Evolutionary conservation across 2,888 invertebrate species (phyloP).

Genomic region (Teleogryllus oceanicus): DNA sequence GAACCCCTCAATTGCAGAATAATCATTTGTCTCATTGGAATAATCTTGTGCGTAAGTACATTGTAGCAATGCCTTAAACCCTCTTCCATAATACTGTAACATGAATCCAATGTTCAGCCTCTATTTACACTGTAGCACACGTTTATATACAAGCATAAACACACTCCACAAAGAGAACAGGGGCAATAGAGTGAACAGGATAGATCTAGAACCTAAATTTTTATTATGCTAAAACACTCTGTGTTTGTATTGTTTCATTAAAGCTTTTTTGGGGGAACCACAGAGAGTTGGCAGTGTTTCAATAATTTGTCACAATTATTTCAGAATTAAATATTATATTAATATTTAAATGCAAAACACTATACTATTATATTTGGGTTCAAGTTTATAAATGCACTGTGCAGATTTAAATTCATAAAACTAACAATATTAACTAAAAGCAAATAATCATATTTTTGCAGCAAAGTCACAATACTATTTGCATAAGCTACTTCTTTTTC

Average conservation of each 20-base stretch:
- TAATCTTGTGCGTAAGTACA: constrained; percentile 31
- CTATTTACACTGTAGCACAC: constrained; percentile 4
- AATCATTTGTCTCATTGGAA: neutral
- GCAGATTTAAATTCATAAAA: too few relatives aligned
- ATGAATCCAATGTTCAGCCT: constrained; percentile 18
- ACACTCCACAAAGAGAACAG: constrained; percentile 22
- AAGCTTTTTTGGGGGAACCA: constrained; percentile 32
- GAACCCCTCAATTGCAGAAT: neutral
- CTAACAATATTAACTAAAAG: too few relatives aligned
- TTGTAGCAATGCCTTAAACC: constrained; percentile 21
- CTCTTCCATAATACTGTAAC: neutral
- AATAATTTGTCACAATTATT: constrained; percentile 12
- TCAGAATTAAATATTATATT: neutral
- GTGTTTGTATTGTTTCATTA: constrained; percentile 34
- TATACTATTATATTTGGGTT: neutral
- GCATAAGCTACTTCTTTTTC: too few relatives aligned
- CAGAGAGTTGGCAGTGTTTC: constrained; percentile 33
- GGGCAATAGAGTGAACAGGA: constrained; percentile 6
- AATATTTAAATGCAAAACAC: neutral
- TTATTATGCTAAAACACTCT: constrained; percentile 31
- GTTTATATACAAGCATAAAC: constrained; percentile 11
- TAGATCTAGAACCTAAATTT: neutral
- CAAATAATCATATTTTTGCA: too few relatives aligned
- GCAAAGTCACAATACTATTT: too few relatives aligned
- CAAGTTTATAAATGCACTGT: neutral